Evolutionary conservation across 2,797 vertebrate genomes (phyloP).

Genomic region (Spinibarbus caldwelli): DNA sequence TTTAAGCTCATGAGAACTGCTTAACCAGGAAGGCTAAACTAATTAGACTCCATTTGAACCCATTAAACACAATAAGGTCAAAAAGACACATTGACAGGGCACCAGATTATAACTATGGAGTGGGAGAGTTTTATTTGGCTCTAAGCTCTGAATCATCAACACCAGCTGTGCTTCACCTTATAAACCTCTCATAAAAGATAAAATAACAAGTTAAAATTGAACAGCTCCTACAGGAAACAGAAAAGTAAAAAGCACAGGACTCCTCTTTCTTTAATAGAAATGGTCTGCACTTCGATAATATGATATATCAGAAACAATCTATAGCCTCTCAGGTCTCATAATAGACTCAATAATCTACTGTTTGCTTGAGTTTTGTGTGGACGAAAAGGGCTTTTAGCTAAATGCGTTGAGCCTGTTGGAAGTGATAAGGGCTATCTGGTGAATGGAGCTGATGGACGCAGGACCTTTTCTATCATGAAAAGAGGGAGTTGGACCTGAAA

Average conservation of each 20-base stretch:
- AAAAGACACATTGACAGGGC: constrained; percentile 41
- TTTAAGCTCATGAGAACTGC: constrained; percentile 42
- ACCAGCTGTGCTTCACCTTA: constrained; percentile 46
- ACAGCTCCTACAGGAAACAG: background rate
- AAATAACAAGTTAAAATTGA: constrained; percentile 38
- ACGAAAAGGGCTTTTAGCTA: constrained; percentile 8
- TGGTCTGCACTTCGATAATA: background rate
- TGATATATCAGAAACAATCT: constrained; percentile 21
- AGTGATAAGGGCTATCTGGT: constrained; percentile 55
- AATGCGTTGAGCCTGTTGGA: constrained; percentile 32
- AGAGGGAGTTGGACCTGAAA: constrained; percentile 32
- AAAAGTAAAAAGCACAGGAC: background rate
- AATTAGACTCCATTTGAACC: constrained; percentile 55
- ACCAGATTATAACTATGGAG: constrained; percentile 35
- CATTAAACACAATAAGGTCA: constrained; percentile 53
- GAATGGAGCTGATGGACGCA: constrained; percentile 51
- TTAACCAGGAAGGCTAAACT: constrained; percentile 49
- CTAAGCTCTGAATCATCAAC: constrained; percentile 51
- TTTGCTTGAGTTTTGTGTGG: constrained; percentile 34
- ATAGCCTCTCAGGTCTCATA: constrained; percentile 20
- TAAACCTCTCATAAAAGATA: constrained; percentile 36
- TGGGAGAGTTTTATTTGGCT: constrained; percentile 52
- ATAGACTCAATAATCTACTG: background rate
- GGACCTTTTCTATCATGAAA: constrained; percentile 42
- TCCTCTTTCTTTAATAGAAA: constrained; percentile 12